Base-by-base conservation (phyloP, 1,140 invertebrate genomes). In the Muscidifurax raptorellus region DNA sequence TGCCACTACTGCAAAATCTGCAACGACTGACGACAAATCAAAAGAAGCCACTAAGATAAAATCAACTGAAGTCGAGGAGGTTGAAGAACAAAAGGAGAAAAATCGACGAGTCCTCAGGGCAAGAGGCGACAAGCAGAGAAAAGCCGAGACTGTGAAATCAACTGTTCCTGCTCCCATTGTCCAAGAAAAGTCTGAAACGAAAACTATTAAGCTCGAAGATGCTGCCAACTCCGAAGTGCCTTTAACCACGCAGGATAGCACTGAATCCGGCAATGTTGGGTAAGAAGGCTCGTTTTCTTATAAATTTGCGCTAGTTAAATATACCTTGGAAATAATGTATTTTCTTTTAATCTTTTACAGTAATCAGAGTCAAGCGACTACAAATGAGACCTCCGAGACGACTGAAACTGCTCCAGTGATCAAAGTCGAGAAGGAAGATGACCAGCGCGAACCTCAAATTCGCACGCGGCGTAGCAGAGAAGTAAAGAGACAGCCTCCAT, bases 391-490 rank as follows among this genome's bases (percentile, higher is more conserved):
- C 5, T 30, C 40, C 0, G 86, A 84, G 12, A 27, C 74, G 12
- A 72, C 13, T 2, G 79, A 44, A 30, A 1, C 32, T n/a, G 36
- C 18, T 22, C 15, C 81, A 12, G 71, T 27, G 44, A 66, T 82
- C 69, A 82, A 83, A 83, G 44, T 71, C 13, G 80, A 75, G 67
- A 30, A 52, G 0, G 44, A 32, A 67, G 84, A 86, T 13, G 83
- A 78, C 77, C 75, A 74, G 67, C 69, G 67, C 4, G 86, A 88
- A 27, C 83, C 86, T 2, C 90, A 90, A 76, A 76, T 87, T 28
- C 88, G 92, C 0, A 90, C 89, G 0, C 87, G 91, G 74, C 86
- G 92, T 32, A 88, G 87, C 36, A 88, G 90, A 40, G 92, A 93
- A 9, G 80, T 87, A 9, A 93, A 92, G 74, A 89, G 90, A 7